These are phyloP conservation scores for Drosophila neotestacea DNA, from an alignment of 2,888 invertebrate species.

Conservation along the genomic window DNA sequence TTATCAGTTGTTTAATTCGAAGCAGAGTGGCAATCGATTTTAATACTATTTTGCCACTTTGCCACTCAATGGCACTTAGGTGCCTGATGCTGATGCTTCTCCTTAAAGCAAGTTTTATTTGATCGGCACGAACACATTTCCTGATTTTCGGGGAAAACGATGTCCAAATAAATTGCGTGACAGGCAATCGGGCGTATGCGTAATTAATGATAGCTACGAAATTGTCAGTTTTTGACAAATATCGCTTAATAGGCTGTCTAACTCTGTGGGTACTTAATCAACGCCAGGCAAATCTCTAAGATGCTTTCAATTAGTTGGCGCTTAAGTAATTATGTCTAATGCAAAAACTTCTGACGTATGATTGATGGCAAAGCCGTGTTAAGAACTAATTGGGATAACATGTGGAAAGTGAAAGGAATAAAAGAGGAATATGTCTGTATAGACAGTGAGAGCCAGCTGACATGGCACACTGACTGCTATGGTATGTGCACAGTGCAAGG, in stretches of 20 bases:
- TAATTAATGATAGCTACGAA: slow-evolving; percentile 68
- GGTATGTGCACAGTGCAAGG: slow-evolving; percentile 49
- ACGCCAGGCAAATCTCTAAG: slow-evolving; percentile 64
- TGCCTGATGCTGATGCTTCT: slow-evolving; percentile 14
- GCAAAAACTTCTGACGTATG: slow-evolving; percentile 58
- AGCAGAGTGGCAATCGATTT: slow-evolving; percentile 40
- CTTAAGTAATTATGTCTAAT: slow-evolving; percentile 69
- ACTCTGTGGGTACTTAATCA: slow-evolving; percentile 63
- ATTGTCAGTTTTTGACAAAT: slow-evolving; percentile 62
- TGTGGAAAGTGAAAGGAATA: too few species aligned
- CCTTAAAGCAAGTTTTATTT: slow-evolving; percentile 41
- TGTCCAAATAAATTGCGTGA: slow-evolving; percentile 4
- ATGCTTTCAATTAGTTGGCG: slow-evolving; percentile 70
- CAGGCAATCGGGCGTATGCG: slow-evolving; percentile 42
- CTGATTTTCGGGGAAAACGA: slow-evolving; percentile 19
- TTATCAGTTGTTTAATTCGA: slow-evolving; percentile 8
- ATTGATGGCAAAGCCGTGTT: slow-evolving; percentile 41
- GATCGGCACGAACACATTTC: slow-evolving; percentile 50
- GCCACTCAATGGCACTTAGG: slow-evolving; percentile 46
- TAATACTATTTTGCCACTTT: slow-evolving; percentile 41
- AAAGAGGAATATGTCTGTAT: background rate
- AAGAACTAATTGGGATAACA: slow-evolving; percentile 15
- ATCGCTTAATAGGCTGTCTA: slow-evolving; percentile 58
- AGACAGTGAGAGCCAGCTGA: background rate
- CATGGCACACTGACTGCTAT: background rate